A percentile compares a stretch with the other conserved stretches of the same genome.
Evolutionary conservation across 1,140 invertebrate genomes (phyloP).

Genomic region (Oryzaephilus surinamensis): DNA sequence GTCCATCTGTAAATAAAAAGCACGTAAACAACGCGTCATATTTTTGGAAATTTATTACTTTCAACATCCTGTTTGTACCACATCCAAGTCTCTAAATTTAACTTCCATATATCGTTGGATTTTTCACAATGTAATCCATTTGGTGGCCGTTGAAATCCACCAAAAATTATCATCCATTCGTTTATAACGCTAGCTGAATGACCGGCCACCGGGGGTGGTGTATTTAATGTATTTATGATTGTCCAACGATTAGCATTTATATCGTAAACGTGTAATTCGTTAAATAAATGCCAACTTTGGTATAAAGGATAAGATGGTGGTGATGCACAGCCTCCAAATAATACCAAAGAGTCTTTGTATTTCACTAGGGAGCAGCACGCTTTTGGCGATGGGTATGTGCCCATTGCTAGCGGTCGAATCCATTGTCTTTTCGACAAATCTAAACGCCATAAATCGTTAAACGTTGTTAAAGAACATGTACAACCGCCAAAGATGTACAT

Average conservation of each 20-base stretch:
- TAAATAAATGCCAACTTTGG: constrained; percentile 80
- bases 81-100: constrained; percentile 62
- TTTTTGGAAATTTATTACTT: too few species aligned
- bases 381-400: constrained; percentile 91
- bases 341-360: constrained; percentile 67
- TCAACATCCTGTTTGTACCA: constrained; percentile 68
- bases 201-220: constrained; percentile 72
- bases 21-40: too few species aligned
- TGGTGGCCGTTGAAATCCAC: constrained; percentile 53
- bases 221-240: constrained; percentile 50
- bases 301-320: constrained; percentile 83
- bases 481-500: constrained; percentile 97
- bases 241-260: constrained; percentile 77
- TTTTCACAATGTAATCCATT: constrained; percentile 41
- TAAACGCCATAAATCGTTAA: constrained; percentile 94
- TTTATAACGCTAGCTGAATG: constrained; percentile 86
- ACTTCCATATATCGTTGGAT: constrained; percentile 84
- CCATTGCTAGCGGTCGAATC: constrained; percentile 68
- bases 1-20: constrained; percentile 21
- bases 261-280: constrained; percentile 87
- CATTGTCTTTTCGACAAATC: constrained; percentile 78
- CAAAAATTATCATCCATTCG: constrained; percentile 86
- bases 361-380: constrained; percentile 84
- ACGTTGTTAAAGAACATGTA: constrained; percentile 87
- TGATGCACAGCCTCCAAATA: constrained; percentile 95